Percentiles rank a stretch among this genome's conserved stretches.
Evolutionary conservation across 1,140 invertebrate genomes (phyloP).

Genomic region (Phthorimaea operculella): DNA sequence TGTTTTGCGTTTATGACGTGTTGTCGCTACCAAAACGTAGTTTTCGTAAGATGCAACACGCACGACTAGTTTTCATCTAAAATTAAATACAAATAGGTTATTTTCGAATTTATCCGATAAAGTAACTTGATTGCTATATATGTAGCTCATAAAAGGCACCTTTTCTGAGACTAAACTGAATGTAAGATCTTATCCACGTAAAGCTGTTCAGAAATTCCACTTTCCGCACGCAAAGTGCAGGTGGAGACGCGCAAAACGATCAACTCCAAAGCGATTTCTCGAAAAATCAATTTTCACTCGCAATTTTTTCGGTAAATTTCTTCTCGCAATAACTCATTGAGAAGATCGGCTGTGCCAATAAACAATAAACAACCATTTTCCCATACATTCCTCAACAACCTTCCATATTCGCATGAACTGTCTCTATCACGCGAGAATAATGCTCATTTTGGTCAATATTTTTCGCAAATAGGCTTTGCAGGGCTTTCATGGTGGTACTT

Average conservation of each 20-base stretch:
- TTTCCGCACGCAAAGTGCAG: too few relatives aligned
- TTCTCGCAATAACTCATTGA: conserved; percentile 37
- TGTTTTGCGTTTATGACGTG: too few relatives aligned
- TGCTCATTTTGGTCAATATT: not conserved
- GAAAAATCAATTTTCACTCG: conserved; percentile 50
- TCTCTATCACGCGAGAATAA: not conserved
- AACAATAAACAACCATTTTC: conserved; percentile 50
- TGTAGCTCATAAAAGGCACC: too few relatives aligned
- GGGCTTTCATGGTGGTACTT: conserved; percentile 31
- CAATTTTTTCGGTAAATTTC: conserved; percentile 38
- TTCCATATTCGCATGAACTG: not conserved
- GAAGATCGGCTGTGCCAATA: conserved; percentile 43
- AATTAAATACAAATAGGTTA: too few relatives aligned
- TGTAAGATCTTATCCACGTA: not conserved
- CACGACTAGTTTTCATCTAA: too few relatives aligned
- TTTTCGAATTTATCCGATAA: too few relatives aligned
- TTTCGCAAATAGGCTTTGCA: conserved; percentile 16
- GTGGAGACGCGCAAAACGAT: too few relatives aligned
- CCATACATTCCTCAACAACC: conserved; percentile 18
- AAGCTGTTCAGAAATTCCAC: too few relatives aligned
- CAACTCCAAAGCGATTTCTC: not conserved
- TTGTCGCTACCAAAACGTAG: too few relatives aligned
- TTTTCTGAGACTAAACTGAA: too few relatives aligned
- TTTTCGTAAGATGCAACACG: too few relatives aligned
- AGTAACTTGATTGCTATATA: too few relatives aligned